A percentile compares a stretch with the other conserved stretches of the same genome.
Conservation (phyloP, 2,888 invertebrate species). For the Chloroclystis v-ata region DNA sequence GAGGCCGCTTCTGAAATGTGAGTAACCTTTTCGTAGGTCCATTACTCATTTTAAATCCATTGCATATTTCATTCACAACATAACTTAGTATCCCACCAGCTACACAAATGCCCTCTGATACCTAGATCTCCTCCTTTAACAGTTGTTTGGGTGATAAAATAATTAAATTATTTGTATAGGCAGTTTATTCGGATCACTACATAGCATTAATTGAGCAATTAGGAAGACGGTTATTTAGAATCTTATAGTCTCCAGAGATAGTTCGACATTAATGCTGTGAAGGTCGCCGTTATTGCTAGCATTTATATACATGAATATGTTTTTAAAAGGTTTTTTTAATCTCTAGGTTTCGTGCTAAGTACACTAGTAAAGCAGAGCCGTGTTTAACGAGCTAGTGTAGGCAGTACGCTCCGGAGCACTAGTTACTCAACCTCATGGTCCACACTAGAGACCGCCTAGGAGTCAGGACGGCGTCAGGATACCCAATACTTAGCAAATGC, state of each 20-base stretch:
- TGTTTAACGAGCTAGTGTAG: slow-evolving; percentile 75
- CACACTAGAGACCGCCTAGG: slow-evolving; percentile 72
- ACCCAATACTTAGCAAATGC: slow-evolving; percentile 67
- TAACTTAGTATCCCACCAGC: slow-evolving; percentile 34
- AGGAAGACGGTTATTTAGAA: slow-evolving; percentile 32
- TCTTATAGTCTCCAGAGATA: slow-evolving; percentile 36
- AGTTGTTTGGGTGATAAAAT: slow-evolving; percentile 35
- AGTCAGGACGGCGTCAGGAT: slow-evolving; percentile 67
- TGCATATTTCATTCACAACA: slow-evolving; percentile 30
- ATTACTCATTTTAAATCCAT: slow-evolving; percentile 14
- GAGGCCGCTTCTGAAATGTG: slow-evolving; percentile 52
- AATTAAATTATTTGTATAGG: slow-evolving; percentile 38
- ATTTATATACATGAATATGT: slow-evolving; percentile 52
- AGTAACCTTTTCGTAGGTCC: slow-evolving; percentile 44
- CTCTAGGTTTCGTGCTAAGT: slow-evolving; percentile 79
- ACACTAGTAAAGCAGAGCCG: slow-evolving; percentile 78
- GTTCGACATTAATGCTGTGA: slow-evolving; percentile 70
- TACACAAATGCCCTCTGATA: slow-evolving; percentile 21
- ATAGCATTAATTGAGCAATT: slow-evolving; percentile 66
- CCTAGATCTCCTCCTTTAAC: slow-evolving; percentile 36
- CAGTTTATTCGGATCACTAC: slow-evolving; percentile 48
- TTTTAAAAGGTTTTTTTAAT: slow-evolving; percentile 73
- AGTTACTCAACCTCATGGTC: slow-evolving; percentile 72
- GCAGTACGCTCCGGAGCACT: slow-evolving; percentile 78
- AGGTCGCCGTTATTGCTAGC: slow-evolving; percentile 57